Conservation (phyloP, 2,113 vertebrate genomes). For the Mesitornis unicolor region DNA sequence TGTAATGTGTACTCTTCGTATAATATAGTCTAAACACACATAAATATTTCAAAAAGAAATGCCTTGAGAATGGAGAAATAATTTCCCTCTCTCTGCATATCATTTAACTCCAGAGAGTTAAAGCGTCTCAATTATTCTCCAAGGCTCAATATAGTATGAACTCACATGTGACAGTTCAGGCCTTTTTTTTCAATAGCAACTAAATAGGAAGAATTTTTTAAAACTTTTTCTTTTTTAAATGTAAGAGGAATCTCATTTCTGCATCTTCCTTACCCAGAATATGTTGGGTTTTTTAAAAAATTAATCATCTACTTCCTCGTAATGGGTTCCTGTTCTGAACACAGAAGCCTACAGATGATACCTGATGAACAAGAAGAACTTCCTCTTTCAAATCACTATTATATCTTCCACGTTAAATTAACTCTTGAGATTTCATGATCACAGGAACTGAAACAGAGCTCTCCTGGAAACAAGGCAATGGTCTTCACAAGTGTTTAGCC, state of each 20-base stretch:
- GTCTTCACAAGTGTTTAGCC: neutral
- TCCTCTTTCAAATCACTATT: slow-evolving; percentile 57
- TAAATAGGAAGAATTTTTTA: neutral
- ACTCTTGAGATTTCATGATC: neutral
- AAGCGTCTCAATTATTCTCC: neutral
- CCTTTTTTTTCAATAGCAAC: neutral
- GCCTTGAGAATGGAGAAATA: neutral
- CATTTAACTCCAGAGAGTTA: neutral
- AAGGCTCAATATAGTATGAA: neutral
- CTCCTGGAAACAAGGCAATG: slow-evolving; percentile 9
- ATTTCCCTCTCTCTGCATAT: neutral
- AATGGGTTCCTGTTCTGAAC: neutral
- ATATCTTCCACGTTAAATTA: slow-evolving; percentile 21
- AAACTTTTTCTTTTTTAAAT: neutral
- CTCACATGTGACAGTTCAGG: neutral
- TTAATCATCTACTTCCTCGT: slow-evolving; percentile 53
- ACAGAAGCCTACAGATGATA: slow-evolving; percentile 1
- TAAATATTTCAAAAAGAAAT: neutral
- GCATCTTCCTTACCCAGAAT: neutral
- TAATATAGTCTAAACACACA: neutral
- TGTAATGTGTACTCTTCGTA: neutral
- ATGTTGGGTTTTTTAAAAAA: neutral
- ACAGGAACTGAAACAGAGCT: slow-evolving; percentile 18
- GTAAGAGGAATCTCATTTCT: slow-evolving; percentile 45
- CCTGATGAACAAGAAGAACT: slow-evolving; percentile 40